These are phyloP conservation scores for Bergia sp. DNA, from an alignment of 92 coral and sea anemone species.

Conservation along the genomic window DNA sequence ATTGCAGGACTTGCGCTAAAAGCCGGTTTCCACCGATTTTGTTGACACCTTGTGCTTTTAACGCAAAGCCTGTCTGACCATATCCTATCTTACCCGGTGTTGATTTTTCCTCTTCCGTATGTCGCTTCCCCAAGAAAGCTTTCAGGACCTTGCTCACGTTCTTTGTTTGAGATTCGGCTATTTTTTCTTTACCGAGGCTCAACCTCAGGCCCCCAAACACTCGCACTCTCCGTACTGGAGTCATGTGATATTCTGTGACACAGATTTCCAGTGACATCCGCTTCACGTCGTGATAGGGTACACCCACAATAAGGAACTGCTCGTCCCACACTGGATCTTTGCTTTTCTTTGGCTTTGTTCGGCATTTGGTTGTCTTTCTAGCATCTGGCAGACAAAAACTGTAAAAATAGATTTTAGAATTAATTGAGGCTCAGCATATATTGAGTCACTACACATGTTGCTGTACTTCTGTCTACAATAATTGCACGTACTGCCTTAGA, in stretches of 20 bases:
- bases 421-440: not conserved
- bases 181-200: slow-evolving; percentile 73
- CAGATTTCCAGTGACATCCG: slow-evolving; percentile 84
- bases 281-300: slow-evolving; percentile 74
- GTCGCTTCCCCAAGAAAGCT: slow-evolving; percentile 49
- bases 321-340: slow-evolving; percentile 92
- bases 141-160: slow-evolving; percentile 60
- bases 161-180: slow-evolving; percentile 67
- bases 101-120: slow-evolving; percentile 16
- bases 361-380: slow-evolving; percentile 84
- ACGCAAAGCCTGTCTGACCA: not conserved
- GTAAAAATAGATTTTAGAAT: not conserved
- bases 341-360: slow-evolving; percentile 78
- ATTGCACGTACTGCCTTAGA: too few relatives aligned
- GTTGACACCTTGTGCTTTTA: slow-evolving; percentile 13
- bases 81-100: not conserved
- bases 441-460: not conserved
- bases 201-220: slow-evolving; percentile 84
- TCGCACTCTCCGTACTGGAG: slow-evolving; percentile 62
- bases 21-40: not conserved
- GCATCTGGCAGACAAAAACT: slow-evolving; percentile 89
- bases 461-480: too few relatives aligned
- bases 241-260: slow-evolving; percentile 68
- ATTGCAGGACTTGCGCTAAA: slow-evolving; percentile 15
- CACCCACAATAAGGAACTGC: slow-evolving; percentile 83